Evolutionary conservation across 1,140 invertebrate genomes (phyloP).

Genomic region (Drosophila rhopaloa): DNA sequence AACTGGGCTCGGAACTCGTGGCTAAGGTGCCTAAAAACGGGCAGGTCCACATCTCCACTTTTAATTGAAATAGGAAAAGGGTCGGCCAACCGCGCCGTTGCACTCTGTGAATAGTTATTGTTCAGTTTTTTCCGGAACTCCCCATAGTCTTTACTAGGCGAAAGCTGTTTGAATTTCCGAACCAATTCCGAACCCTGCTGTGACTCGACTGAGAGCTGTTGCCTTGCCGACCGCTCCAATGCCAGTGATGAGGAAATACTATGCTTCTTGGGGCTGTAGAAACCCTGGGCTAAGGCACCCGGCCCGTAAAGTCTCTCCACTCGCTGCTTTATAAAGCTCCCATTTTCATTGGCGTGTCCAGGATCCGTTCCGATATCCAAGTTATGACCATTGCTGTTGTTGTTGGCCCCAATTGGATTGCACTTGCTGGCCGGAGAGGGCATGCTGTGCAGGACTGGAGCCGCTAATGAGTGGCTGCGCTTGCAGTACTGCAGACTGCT

Average conservation of each 20-base stretch:
- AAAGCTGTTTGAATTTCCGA: slow-evolving; percentile 74
- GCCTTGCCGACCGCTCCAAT: slow-evolving; percentile 7
- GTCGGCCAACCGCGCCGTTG: slow-evolving; percentile 13
- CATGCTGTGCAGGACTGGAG: slow-evolving; percentile 85
- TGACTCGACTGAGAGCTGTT: slow-evolving; percentile 26
- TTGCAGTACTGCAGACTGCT: slow-evolving; percentile 86
- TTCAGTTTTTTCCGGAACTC: slow-evolving; percentile 85
- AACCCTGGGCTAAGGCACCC: slow-evolving; percentile 92
- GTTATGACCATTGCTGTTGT: slow-evolving; percentile 30
- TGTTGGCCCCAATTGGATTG: slow-evolving; percentile 19
- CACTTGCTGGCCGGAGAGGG: slow-evolving; percentile 53
- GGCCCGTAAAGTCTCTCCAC: slow-evolving; percentile 95
- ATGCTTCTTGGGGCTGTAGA: slow-evolving; percentile 88
- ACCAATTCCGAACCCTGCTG: slow-evolving; percentile 63
- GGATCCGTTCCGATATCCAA: slow-evolving; percentile 30
- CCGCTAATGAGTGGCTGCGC: slow-evolving; percentile 86
- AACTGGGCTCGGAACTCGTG: slow-evolving; percentile 94
- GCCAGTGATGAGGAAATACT: slow-evolving; percentile 13
- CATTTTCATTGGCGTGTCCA: slow-evolving; percentile 28
- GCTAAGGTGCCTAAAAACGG: slow-evolving; percentile 91
- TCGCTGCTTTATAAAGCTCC: slow-evolving; percentile 93
- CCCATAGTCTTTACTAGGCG: slow-evolving; percentile 82
- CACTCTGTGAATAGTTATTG: slow-evolving; percentile 80
- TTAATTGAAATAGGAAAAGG: not conserved
- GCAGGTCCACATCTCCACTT: slow-evolving; percentile 85